Evolutionary conservation across 2,888 invertebrate species (phyloP).

Genomic region (Apocheima hispidaria): DNA sequence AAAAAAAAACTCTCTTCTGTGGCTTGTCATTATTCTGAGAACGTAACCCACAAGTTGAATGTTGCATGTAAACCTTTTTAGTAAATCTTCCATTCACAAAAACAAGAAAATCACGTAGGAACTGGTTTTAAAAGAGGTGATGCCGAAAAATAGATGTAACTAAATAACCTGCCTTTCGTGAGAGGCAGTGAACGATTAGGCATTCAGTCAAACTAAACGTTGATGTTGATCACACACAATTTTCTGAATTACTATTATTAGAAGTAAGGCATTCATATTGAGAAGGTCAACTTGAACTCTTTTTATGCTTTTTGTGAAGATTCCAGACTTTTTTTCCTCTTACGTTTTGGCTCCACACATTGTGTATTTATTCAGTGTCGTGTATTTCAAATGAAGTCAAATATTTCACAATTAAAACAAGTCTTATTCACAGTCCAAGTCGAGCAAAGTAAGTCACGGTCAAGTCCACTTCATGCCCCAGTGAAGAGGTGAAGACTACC

Average conservation of each 20-base stretch:
- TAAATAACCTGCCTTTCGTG: constrained; percentile 9
- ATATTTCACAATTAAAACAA: too few relatives aligned
- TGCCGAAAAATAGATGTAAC: constrained; percentile 8
- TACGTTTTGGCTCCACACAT: too few relatives aligned
- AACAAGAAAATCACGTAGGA: neutral
- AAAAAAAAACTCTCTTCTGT: too few relatives aligned
- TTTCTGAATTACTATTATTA: constrained; percentile 13
- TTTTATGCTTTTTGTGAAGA: too few relatives aligned
- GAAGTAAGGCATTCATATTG: neutral
- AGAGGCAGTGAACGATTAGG: constrained; percentile 10
- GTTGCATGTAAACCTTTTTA: neutral
- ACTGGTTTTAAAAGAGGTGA: constrained; percentile 5
- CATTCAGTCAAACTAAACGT: constrained; percentile 13
- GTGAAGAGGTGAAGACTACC: too few relatives aligned
- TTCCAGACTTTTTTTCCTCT: too few relatives aligned
- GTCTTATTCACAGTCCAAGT: too few relatives aligned
- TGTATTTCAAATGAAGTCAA: too few relatives aligned
- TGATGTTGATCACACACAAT: constrained; percentile 16
- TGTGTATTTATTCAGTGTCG: too few relatives aligned
- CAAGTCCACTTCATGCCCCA: too few relatives aligned
- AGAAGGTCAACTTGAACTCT: neutral
- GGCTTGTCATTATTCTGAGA: neutral
- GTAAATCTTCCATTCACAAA: neutral
- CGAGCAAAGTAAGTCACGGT: too few relatives aligned
- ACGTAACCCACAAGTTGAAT: neutral